Conservation (phyloP, 1,140 invertebrate species). For the Drosophila oshimai region DNA sequence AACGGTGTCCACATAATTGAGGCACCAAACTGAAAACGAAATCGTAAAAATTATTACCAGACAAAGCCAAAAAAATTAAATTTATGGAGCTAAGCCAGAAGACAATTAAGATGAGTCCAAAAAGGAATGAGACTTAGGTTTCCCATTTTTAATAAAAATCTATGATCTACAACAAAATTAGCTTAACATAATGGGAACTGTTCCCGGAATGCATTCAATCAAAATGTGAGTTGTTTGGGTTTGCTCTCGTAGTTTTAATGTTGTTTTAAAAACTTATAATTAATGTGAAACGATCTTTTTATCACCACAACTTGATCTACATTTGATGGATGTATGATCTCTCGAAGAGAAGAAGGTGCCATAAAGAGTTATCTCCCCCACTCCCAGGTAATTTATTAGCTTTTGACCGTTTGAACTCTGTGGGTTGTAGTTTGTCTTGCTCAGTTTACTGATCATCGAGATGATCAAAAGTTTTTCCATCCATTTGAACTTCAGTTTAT, state of each 20-base stretch:
- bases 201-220: slow-evolving; percentile 71
- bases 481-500: slow-evolving; percentile 21
- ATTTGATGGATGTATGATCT: slow-evolving; percentile 59
- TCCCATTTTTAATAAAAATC: slow-evolving; percentile 64
- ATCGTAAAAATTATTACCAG: slow-evolving; percentile 66
- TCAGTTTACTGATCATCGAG: slow-evolving; percentile 71
- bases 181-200: slow-evolving; percentile 69
- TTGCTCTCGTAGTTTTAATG: slow-evolving; percentile 40
- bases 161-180: slow-evolving; percentile 68
- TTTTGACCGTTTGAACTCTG: slow-evolving; percentile 56
- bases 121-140: neutral
- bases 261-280: slow-evolving; percentile 77
- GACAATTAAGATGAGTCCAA: slow-evolving; percentile 19
- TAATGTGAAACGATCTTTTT: slow-evolving; percentile 73
- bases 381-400: slow-evolving; percentile 64
- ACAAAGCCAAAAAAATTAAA: slow-evolving; percentile 31
- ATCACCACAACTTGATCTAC: slow-evolving; percentile 75
- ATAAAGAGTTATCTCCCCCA: slow-evolving; percentile 42
- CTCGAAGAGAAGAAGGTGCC: slow-evolving; percentile 42
- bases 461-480: slow-evolving; percentile 28
- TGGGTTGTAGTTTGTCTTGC: slow-evolving; percentile 55
- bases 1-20: slow-evolving; percentile 53
- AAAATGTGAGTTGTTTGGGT: slow-evolving; percentile 52
- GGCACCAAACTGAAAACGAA: slow-evolving; percentile 41
- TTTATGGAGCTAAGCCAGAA: slow-evolving; percentile 16